A percentile compares a stretch with the other conserved stretches of the same genome.
These are phyloP conservation scores for Homarus gammarus DNA, from an alignment of 2,888 invertebrate genomes.

Conservation along the genomic window DNA sequence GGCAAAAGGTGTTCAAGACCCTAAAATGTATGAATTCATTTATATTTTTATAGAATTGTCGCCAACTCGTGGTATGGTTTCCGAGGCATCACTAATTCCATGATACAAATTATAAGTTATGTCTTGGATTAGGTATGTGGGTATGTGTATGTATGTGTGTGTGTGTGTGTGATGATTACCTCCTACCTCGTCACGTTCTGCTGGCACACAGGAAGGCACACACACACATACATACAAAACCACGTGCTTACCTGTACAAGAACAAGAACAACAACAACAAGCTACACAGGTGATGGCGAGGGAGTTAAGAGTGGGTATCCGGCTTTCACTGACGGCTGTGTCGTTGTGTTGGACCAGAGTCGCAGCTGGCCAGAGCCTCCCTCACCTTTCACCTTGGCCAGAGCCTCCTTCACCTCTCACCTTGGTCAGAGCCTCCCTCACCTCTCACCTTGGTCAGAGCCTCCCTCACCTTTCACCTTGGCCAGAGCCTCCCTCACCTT, in stretches of 20 bases:
- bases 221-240: background rate
- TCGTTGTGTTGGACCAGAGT: constrained; percentile 7
- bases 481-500: no score
- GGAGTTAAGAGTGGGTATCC: constrained; percentile 39
- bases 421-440: no score
- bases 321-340: constrained; percentile 59
- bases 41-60: no score
- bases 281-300: background rate
- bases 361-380: background rate
- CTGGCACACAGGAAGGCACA: background rate
- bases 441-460: no score
- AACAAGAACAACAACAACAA: background rate
- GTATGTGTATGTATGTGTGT: constrained; percentile 31
- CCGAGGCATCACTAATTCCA: no score
- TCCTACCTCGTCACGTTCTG: background rate
- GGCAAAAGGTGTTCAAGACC: no score
- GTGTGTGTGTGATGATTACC: no score
- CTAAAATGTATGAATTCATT: no score
- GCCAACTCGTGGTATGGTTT: no score
- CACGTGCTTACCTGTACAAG: background rate
- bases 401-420: no score
- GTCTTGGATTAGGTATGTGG: background rate
- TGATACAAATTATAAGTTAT: no score
- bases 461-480: no score
- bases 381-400: constrained; percentile 5